Evolutionary conservation across 2,113 vertebrate genomes (phyloP), one percentile per base, ranked within the genome.

Genomic region (Alligator mississippiensis): DNA sequence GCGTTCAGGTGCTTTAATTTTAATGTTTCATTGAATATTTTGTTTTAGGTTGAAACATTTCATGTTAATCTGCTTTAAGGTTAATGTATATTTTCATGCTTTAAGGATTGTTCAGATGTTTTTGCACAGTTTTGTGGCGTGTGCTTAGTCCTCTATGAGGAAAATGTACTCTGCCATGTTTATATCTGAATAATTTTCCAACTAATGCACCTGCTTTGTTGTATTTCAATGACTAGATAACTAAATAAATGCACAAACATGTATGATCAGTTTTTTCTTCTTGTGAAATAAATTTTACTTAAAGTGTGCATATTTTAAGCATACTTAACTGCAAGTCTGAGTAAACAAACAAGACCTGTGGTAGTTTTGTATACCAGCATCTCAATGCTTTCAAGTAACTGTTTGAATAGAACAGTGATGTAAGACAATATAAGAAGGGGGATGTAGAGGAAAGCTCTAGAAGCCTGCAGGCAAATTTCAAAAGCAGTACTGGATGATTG

Each of bases 131-230:
- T 94, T 78, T 95, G 91, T 96, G 92, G 87, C 91, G 80, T 11
- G 4, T 70, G 61, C 74, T 92, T 94, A 95, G 92, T 96, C 95
- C 92, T 97, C 95, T 96, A 81, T 97, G 96, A 97, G 95, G 96
- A 97, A 92, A 97, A 96, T 93, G 86, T 97, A 94, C 85, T 94
- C 93, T 86, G 85, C 21, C 19, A 14, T 59, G 80, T 93, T 96
- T 94, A 18, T 95, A 92, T 91, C 90, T 90, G 14, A 85, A 61
- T 96, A 94, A 92, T 92, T 93, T 93, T 68, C 85, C 76, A 79
- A 93, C 76, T 34, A 59, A 77, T 80, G 80, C 84, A 92, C 59
- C 90, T 93, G 86, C 90, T 95, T 47, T 47, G 7, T 47, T 9
- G 7, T 63, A 60, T 93, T 95, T 96, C 70, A 93, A 54, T 74